Evolutionary conservation across 2,888 invertebrate genomes (phyloP).

Genomic region (Hanleya hanleyi): DNA sequence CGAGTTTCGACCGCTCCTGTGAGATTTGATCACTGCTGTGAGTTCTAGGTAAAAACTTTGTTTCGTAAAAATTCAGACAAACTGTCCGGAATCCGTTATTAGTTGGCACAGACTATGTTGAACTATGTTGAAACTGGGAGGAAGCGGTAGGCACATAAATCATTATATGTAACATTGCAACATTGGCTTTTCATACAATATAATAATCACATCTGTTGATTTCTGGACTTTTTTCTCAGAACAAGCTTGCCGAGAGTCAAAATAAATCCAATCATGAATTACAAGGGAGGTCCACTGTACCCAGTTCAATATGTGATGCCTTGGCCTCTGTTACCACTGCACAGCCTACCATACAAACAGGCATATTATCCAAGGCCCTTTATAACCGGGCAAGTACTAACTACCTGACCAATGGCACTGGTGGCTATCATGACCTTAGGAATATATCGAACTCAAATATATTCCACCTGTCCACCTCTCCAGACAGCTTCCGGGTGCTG

Average conservation of each 20-base stretch:
- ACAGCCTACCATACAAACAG: conserved; percentile 49
- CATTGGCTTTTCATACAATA: too few relatives aligned
- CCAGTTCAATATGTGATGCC: conserved; percentile 25
- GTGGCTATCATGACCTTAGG: too few relatives aligned
- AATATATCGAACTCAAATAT: not conserved
- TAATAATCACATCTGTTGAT: too few relatives aligned
- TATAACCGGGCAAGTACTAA: not conserved
- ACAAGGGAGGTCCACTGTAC: not conserved
- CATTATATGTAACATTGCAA: too few relatives aligned
- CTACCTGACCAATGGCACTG: not conserved
- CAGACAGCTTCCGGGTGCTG: not conserved
- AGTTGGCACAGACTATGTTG: too few relatives aligned
- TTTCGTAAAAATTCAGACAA: too few relatives aligned
- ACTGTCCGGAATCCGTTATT: too few relatives aligned
- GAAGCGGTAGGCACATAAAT: too few relatives aligned
- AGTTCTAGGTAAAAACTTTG: too few relatives aligned
- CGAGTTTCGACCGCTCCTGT: too few relatives aligned
- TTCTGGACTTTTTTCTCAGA: not conserved
- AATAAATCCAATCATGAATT: not conserved
- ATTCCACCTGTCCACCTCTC: not conserved
- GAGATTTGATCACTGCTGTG: too few relatives aligned
- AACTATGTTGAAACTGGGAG: too few relatives aligned
- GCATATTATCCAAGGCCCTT: not conserved
- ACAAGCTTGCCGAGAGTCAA: not conserved
- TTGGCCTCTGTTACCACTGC: conserved; percentile 56